Percentiles rank a stretch among this genome's conserved stretches.
phyloP scores from a whole-genome alignment of 2,888 invertebrate genomes.

The Himalopsyche japonica region DNA sequence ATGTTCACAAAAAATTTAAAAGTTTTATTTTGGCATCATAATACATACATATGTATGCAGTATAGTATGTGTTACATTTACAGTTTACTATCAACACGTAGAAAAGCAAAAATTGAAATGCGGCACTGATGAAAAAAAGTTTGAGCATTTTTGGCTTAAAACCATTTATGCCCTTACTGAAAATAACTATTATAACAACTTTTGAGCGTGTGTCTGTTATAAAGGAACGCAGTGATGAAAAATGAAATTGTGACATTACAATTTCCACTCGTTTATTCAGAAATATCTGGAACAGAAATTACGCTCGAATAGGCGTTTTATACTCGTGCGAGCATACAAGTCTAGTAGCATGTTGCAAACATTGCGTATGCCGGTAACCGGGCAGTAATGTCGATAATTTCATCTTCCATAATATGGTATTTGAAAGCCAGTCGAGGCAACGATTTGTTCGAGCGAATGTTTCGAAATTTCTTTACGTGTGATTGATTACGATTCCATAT shows the following conservation, averaged over 20 bases:
- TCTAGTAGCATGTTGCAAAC: background rate
- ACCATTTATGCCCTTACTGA: no score
- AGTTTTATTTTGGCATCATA: no score
- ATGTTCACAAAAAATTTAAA: no score
- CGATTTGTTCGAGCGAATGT: background rate
- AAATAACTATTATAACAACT: no score
- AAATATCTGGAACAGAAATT: background rate
- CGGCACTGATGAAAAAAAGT: no score
- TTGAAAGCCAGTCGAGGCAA: background rate
- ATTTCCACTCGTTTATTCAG: background rate
- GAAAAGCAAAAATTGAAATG: no score
- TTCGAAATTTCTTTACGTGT: background rate
- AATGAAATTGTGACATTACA: background rate
- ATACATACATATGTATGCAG: no score
- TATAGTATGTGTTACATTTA: no score
- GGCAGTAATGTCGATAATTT: background rate
- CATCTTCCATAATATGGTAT: background rate
- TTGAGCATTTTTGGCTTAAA: no score
- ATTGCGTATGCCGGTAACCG: background rate
- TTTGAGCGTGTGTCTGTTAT: background rate
- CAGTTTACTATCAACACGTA: no score
- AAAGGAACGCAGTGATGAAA: background rate
- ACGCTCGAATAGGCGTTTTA: background rate
- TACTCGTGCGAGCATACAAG: background rate
- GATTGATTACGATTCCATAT: background rate